Evolutionary conservation across 2,113 vertebrate genomes (phyloP), one percentile per base, ranked within the genome.

Genomic region (Grammomys dolichurus): DNA sequence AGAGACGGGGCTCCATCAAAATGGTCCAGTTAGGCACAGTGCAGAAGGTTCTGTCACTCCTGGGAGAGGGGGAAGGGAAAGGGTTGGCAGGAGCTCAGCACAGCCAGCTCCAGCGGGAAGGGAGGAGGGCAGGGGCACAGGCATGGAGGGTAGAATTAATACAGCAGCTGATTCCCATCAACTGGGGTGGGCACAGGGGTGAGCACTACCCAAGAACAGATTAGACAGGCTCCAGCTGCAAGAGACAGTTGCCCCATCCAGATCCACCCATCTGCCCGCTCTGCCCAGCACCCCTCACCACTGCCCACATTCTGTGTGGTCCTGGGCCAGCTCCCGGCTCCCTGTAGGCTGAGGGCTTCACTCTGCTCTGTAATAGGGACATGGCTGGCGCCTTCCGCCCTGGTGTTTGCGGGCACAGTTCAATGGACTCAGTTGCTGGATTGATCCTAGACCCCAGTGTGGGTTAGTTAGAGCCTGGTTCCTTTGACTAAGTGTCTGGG

Each of bases 321-420:
- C 96, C 88, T 60, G 24, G 46, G 88, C 58, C n/a, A 12, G 43
- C 58, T 90, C 36, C 78, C 73, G 84, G 63, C 56, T 84, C 48
- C 51, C 70, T 67, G 56, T 46, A 40, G 58, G 63, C 22, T 89
- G 11, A 12, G 36, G 36, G n/a, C 43, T 54, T 76, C 33, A 7
- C 26, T 90, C 4, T 1, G 17, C 20, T 40, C 46, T 63, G 12
- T 58, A 54, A 60, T 0, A 31, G 16, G 20, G 73, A 82, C 0
- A 0, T 31, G 51, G 72, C n/a, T 92, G 58, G 58, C 0, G 13
- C 89, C 87, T 19, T 51, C 51, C 24, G 0, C 40, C n/a, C 86
- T 69, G 72, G 90, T 3, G 5, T 69, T 48, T 80, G 63, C 36
- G 87, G 40, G 4, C 2, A 0, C 3, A 22, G 40, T 40, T 28